Evolutionary conservation across 2,888 invertebrate species (phyloP).

Genomic region (Macaria liturata): DNA sequence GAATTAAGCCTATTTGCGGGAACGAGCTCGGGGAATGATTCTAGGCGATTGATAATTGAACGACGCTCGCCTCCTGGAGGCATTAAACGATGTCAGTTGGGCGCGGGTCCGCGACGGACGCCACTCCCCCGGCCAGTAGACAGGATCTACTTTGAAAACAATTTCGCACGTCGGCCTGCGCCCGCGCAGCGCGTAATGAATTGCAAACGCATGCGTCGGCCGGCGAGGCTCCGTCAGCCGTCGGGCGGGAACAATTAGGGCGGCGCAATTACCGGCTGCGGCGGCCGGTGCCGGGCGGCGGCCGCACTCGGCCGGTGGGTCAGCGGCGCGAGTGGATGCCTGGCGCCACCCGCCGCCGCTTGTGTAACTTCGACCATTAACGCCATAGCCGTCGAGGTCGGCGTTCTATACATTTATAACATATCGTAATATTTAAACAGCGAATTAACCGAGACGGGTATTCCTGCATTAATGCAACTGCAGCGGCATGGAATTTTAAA

Average conservation of each 20-base stretch:
- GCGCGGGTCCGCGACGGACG: constrained; percentile 56
- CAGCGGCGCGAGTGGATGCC: constrained; percentile 60
- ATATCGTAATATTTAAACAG: constrained; percentile 49
- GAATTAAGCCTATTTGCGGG: constrained; percentile 31
- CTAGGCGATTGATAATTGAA: constrained; percentile 35
- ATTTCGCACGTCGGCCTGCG: constrained; percentile 65
- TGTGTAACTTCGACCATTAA: constrained; percentile 74
- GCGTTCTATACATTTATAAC: constrained; percentile 61
- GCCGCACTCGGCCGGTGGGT: constrained; percentile 73
- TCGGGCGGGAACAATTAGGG: constrained; percentile 71
- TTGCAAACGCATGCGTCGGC: constrained; percentile 64
- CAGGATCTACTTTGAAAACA: constrained; percentile 74
- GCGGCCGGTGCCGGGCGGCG: constrained; percentile 33
- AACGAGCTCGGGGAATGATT: constrained; percentile 43
- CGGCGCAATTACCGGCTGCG: constrained; percentile 74
- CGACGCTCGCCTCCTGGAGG: constrained; percentile 41
- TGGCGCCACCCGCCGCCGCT: constrained; percentile 67
- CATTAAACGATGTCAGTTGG: constrained; percentile 63
- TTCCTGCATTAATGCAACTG: constrained; percentile 38
- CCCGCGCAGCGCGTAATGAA: constrained; percentile 57
- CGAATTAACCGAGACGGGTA: constrained; percentile 38
- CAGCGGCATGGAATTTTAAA: constrained; percentile 14
- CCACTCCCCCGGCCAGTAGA: constrained; percentile 58
- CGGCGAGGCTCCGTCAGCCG: constrained; percentile 55
- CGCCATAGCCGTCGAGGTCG: constrained; percentile 67